Evolutionary conservation across 2,797 vertebrate species (phyloP), one percentile per base, ranked within the genome.

Genomic region (Dicrostonyx torquatus): DNA sequence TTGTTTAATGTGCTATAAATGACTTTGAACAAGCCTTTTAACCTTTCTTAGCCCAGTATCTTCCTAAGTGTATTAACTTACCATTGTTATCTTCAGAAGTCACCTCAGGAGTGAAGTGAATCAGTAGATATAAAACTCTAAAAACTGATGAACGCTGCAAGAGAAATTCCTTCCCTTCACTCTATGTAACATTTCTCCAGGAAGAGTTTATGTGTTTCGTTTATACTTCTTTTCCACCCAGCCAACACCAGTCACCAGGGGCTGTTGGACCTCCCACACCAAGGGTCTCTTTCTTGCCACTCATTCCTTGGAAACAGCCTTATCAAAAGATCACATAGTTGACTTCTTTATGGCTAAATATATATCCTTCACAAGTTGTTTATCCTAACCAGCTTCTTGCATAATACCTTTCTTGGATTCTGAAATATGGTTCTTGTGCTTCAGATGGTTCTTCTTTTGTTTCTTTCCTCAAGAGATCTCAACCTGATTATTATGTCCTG

Each of bases 41-140:
- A 64, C 40, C 78, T 43, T 73, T 72, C 87, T 53, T 64, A 58
- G 45, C 24, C 79, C 48, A 6, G 45, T 84, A 84, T 76, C 24
- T 66, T 60, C 50, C 60, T 15, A 76, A 34, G 31, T 29, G 2
- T 37, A 45, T 70, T 45, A 64, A 43, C 11, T 91, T 89, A 34
- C 15, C 73, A 40, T 85, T 93, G 2, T 73, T 40, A 64, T n/a
- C 12, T 77, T 12, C 31, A 78, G 14, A 48, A 90, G 29, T 70
- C 70, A 24, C 86, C 77, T 70, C 55, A 58, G 88, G 24, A 82
- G 58, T 34, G 53, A 88, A 93, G 50, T 86, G 45, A 95, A 26
- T n/a, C 66, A 48, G 37, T 53, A 15, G 60, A 91, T 60, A 0
- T 83, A 90, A 73, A 80, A 14, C 31, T 89, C 89, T 90, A 24